Conservation (phyloP, 1,140 invertebrate species). For the Mesaphorura yosii region DNA sequence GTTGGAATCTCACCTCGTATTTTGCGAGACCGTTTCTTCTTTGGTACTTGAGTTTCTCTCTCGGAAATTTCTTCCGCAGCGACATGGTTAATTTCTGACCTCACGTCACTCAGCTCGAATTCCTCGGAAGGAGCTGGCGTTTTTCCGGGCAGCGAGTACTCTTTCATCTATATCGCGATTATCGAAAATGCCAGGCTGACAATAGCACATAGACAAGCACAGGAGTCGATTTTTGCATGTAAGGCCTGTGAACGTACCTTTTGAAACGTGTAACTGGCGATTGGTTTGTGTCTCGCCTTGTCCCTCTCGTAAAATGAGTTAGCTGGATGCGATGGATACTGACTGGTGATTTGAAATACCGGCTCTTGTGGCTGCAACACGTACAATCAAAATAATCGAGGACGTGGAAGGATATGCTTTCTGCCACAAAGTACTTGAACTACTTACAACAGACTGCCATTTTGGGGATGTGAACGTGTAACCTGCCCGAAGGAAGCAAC, state of each 20-base stretch:
- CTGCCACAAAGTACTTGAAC: neutral
- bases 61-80: neutral
- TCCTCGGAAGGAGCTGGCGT: neutral
- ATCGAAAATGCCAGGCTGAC: neutral
- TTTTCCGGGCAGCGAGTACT: conserved; percentile 22
- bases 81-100: neutral
- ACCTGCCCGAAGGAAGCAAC: no score
- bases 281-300: conserved; percentile 39
- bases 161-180: conserved; percentile 22
- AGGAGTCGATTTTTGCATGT: no score
- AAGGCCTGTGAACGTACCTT: no score
- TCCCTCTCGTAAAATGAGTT: conserved; percentile 45
- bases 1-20: neutral
- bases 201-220: no score
- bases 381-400: no score
- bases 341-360: conserved; percentile 46
- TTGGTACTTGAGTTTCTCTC: neutral
- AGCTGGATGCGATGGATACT: conserved; percentile 42
- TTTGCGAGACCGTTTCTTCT: neutral
- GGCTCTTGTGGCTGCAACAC: conserved; percentile 41
- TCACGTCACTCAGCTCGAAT: neutral
- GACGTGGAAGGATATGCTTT: conserved; percentile 1
- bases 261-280: conserved; percentile 39
- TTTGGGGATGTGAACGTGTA: conserved; percentile 52
- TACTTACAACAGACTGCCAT: conserved; percentile 38